Conservation (phyloP, 1,140 invertebrate genomes). For the Campodea augens region DNA sequence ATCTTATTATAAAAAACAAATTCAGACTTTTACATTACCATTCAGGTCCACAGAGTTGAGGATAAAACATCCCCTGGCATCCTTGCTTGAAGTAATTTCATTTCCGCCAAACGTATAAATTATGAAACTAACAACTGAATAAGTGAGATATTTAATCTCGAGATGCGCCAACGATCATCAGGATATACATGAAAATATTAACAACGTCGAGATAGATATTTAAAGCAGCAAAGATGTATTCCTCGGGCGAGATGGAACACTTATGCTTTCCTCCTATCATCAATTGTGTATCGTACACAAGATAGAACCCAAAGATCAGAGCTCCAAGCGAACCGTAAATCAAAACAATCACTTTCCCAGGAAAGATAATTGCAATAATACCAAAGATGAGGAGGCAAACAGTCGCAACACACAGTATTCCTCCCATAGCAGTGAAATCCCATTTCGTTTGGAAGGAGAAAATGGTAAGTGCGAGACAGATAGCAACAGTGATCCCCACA, state of each 20-base stretch:
- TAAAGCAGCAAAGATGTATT: slow-evolving; percentile 86
- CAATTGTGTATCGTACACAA: slow-evolving; percentile 85
- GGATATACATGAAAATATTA: slow-evolving; percentile 75
- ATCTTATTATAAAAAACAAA: no score
- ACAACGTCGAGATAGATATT: slow-evolving; percentile 80
- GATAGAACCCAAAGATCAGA: slow-evolving; percentile 49
- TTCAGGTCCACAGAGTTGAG: no score
- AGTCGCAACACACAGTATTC: slow-evolving; percentile 50
- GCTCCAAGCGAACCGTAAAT: slow-evolving; percentile 67
- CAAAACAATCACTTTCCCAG: slow-evolving; percentile 32
- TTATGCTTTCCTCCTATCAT: slow-evolving; percentile 86
- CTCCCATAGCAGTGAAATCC: slow-evolving; percentile 75
- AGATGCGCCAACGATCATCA: slow-evolving; percentile 51
- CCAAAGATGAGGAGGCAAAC: slow-evolving; percentile 73
- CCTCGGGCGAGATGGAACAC: slow-evolving; percentile 80
- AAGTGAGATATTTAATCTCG: slow-evolving; percentile 39
- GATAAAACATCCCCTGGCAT: no score
- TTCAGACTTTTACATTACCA: no score
- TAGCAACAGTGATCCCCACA: slow-evolving; percentile 54
- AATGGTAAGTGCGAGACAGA: slow-evolving; percentile 63
- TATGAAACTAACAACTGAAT: no score
- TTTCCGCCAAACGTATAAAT: no score
- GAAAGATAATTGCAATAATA: slow-evolving; percentile 50
- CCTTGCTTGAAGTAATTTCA: no score
- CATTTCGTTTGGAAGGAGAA: slow-evolving; percentile 91